Evolutionary conservation across 35 echinoderm and acorn worm genomes (phyloP).

Genomic region (Lytechinus pictus): DNA sequence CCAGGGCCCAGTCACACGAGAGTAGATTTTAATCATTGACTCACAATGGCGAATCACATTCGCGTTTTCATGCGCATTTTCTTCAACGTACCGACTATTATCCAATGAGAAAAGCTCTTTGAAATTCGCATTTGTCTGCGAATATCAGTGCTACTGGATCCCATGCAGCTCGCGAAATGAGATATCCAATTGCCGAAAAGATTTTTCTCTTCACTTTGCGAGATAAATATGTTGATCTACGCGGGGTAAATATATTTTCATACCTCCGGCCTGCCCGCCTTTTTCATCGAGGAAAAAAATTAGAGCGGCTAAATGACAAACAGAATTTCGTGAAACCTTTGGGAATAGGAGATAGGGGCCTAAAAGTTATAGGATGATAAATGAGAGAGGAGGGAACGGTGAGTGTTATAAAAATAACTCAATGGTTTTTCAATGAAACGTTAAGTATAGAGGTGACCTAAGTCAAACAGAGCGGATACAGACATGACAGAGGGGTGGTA

Average conservation of each 20-base stretch:
- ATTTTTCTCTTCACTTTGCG: neutral
- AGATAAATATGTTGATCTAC: conserved; percentile 6
- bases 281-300: neutral
- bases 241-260: neutral
- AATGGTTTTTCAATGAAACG: no score
- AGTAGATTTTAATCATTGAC: no score
- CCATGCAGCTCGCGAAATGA: neutral
- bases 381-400: neutral
- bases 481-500: no score
- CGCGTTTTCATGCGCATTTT: no score
- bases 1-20: no score
- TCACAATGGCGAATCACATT: no score
- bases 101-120: no score
- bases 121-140: no score
- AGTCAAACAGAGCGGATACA: no score
- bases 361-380: neutral
- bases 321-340: neutral
- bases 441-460: no score
- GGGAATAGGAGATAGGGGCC: neutral
- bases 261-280: neutral
- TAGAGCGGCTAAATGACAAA: neutral
- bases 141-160: no score
- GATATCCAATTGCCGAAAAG: neutral
- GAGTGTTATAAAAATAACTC: neutral
- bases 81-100: no score